phyloP scores from a whole-genome alignment of 1,140 invertebrate species.

The Heterodera schachtii region DNA sequence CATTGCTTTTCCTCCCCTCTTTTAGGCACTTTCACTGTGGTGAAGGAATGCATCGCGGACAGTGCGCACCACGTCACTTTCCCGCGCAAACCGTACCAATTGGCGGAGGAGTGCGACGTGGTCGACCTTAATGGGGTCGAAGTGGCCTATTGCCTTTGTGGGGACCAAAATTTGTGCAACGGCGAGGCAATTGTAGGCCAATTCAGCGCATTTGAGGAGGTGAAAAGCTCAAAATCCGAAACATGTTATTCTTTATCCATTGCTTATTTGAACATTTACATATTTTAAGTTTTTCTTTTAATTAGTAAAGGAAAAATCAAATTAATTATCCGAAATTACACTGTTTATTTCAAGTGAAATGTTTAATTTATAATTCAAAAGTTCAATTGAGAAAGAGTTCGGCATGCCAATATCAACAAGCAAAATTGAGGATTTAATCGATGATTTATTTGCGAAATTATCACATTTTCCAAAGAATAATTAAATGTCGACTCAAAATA shows the following conservation, averaged over 20 bases:
- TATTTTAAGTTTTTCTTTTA: too few species aligned
- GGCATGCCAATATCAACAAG: too few species aligned
- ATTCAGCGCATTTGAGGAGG: slow-evolving; percentile 56
- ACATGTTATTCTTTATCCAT: too few species aligned
- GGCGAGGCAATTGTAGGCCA: slow-evolving; percentile 52
- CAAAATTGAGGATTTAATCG: too few species aligned
- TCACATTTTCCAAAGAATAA: too few species aligned
- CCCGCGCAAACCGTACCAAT: slow-evolving; percentile 47
- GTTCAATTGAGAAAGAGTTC: neutral
- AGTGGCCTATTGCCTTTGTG: slow-evolving; percentile 56
- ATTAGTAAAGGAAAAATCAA: neutral
- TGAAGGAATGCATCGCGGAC: slow-evolving; percentile 60
- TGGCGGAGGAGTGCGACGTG: slow-evolving; percentile 58
- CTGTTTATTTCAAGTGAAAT: neutral
- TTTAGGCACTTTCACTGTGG: slow-evolving; percentile 56
- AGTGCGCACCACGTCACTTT: slow-evolving; percentile 56
- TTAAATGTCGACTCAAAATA: too few species aligned
- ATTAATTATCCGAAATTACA: slow-evolving; percentile 21
- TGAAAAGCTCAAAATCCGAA: slow-evolving; percentile 7
- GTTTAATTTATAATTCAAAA: neutral
- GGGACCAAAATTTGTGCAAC: slow-evolving; percentile 44
- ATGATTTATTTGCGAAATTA: too few species aligned
- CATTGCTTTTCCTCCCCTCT: neutral
- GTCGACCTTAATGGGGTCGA: slow-evolving; percentile 53
- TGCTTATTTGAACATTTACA: too few species aligned